Evolutionary conservation across 2,797 vertebrate species (phyloP).

Genomic region (Gobionotothen gibberifrons): DNA sequence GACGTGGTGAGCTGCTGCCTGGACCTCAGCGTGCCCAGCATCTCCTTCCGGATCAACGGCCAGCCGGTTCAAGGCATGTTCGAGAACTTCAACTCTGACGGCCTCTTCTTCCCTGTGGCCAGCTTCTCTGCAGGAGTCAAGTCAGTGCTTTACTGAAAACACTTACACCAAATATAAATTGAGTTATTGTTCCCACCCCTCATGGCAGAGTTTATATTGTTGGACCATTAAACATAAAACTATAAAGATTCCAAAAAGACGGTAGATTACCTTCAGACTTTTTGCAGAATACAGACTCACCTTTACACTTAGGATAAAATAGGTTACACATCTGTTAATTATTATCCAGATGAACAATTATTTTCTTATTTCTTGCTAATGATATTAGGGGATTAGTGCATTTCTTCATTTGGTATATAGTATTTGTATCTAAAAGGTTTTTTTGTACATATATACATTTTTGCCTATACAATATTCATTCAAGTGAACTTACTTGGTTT

Average conservation of each 20-base stretch:
- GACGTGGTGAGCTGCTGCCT: conserved; percentile 97
- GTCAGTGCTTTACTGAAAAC: conserved; percentile 81
- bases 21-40: conserved; percentile 95
- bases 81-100: conserved; percentile 96
- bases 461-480: background rate
- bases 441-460: background rate
- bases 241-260: background rate
- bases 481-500: background rate
- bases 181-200: background rate
- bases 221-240: background rate
- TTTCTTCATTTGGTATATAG: background rate
- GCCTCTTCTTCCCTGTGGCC: conserved; percentile 95
- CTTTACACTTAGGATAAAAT: background rate
- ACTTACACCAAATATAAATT: background rate
- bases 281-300: background rate
- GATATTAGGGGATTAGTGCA: background rate
- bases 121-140: conserved; percentile 97
- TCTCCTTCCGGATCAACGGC: conserved; percentile 97
- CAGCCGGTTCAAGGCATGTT: conserved; percentile 99
- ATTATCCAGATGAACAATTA: no score
- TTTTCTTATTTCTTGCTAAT: no score
- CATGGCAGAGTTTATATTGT: background rate
- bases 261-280: background rate
- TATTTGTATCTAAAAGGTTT: background rate
- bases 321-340: no score